Conservation (phyloP, 2,797 vertebrate genomes). For the Diplodus puntazzo region DNA sequence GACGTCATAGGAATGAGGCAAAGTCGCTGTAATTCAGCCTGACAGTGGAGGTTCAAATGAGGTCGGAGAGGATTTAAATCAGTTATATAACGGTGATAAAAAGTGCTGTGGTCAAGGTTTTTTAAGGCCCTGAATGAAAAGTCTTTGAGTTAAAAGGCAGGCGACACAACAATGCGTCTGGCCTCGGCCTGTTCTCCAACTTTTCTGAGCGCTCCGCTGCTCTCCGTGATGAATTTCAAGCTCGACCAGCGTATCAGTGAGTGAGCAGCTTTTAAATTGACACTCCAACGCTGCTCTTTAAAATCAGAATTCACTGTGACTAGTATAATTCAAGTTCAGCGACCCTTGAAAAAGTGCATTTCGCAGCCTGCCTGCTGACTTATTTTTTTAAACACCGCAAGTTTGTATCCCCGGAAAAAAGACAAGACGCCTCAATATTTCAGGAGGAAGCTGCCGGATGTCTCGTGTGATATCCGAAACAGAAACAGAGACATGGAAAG, state of each 20-base stretch:
- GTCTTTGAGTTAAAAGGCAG: constrained; percentile 10
- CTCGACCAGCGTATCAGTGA: constrained; percentile 3
- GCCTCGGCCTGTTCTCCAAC: constrained; percentile 16
- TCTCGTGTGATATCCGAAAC: constrained; percentile 24
- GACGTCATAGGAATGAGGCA: constrained; percentile 45
- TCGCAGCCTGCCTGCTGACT: neutral
- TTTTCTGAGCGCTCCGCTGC: neutral
- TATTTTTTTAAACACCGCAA: constrained; percentile 18
- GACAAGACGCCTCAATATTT: constrained; percentile 26
- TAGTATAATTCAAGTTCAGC: constrained; percentile 15
- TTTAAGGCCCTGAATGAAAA: neutral
- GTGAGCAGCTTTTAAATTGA: constrained; percentile 20
- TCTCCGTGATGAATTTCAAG: constrained; percentile 14
- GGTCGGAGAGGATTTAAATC: constrained; percentile 15
- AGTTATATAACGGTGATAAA: constrained; percentile 5
- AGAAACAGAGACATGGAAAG: constrained; percentile 1
- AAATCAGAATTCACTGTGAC: neutral
- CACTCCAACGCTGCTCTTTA: constrained; percentile 2
- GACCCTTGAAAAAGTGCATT: constrained; percentile 31
- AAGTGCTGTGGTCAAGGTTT: neutral
- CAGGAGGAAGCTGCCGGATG: constrained; percentile 25
- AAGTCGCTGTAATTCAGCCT: constrained; percentile 12
- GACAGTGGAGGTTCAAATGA: constrained; percentile 35
- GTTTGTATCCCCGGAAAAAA: neutral
- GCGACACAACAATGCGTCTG: neutral